Evolutionary conservation across 2,797 vertebrate species (phyloP).

Genomic region (Sardinella longiceps): DNA sequence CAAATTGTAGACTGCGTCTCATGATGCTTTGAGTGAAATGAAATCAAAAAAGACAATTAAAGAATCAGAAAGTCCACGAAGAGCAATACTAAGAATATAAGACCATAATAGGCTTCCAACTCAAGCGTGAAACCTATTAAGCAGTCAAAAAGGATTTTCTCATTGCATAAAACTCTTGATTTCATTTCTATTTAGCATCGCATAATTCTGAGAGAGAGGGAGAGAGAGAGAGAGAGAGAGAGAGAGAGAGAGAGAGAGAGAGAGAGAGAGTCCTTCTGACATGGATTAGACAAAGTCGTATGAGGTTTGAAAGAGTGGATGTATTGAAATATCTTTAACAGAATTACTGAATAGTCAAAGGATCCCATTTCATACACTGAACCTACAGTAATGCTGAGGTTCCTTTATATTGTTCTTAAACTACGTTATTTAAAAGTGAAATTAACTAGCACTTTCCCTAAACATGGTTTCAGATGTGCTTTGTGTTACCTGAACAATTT

Average conservation of each 20-base stretch:
- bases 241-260: not conserved
- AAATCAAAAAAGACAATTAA: not conserved
- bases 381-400: not conserved
- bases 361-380: not conserved
- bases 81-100: conserved; percentile 32
- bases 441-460: not conserved
- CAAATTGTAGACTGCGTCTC: not conserved
- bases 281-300: conserved; percentile 30
- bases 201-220: conserved; percentile 35
- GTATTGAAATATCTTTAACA: not conserved
- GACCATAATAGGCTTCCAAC: conserved; percentile 50
- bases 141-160: conserved; percentile 46
- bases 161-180: conserved; percentile 49
- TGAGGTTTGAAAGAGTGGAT: conserved; percentile 8
- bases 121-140: conserved; percentile 55
- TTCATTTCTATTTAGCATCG: conserved; percentile 46
- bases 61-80: conserved; percentile 1
- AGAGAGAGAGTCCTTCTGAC: conserved; percentile 10
- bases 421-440: not conserved
- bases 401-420: not conserved
- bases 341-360: not conserved
- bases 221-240: conserved; percentile 21
- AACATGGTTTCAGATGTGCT: not conserved
- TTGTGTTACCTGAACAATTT: conserved; percentile 5
- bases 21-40: not conserved